Evolutionary conservation across 1,140 invertebrate species (phyloP).

Genomic region (Leptinotarsa texana): DNA sequence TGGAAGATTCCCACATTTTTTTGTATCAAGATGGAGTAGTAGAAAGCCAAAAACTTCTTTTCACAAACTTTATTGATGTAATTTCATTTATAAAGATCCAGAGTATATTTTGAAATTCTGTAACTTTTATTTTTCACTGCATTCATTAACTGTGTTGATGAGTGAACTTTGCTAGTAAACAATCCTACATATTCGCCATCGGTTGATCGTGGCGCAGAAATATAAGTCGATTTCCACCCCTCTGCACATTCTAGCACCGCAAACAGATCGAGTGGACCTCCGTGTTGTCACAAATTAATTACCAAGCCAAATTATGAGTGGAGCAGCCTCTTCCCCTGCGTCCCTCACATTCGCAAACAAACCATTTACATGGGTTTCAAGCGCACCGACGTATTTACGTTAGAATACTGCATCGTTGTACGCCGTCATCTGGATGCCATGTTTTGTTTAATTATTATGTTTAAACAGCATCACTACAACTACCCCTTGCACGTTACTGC

Average conservation of each 20-base stretch:
- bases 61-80: no score
- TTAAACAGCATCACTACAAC: slow-evolving; percentile 23
- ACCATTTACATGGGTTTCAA: slow-evolving; percentile 38
- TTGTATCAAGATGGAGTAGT: no score
- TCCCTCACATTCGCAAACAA: slow-evolving; percentile 22
- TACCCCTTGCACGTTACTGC: slow-evolving; percentile 22
- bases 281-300: slow-evolving; percentile 6
- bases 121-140: no score
- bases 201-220: no score
- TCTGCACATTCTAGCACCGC: neutral
- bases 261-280: slow-evolving; percentile 1
- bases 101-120: no score
- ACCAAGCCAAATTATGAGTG: neutral
- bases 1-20: no score
- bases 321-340: neutral
- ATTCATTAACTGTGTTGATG: no score
- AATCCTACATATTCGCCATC: no score
- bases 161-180: no score
- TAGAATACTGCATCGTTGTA: slow-evolving; percentile 39
- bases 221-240: no score
- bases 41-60: no score
- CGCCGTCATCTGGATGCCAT: slow-evolving; percentile 39
- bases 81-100: no score
- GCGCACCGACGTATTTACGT: slow-evolving; percentile 35
- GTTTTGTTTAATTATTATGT: slow-evolving; percentile 38